Evolutionary conservation across 2,888 invertebrate genomes (phyloP).

Genomic region (Heliconius sara): DNA sequence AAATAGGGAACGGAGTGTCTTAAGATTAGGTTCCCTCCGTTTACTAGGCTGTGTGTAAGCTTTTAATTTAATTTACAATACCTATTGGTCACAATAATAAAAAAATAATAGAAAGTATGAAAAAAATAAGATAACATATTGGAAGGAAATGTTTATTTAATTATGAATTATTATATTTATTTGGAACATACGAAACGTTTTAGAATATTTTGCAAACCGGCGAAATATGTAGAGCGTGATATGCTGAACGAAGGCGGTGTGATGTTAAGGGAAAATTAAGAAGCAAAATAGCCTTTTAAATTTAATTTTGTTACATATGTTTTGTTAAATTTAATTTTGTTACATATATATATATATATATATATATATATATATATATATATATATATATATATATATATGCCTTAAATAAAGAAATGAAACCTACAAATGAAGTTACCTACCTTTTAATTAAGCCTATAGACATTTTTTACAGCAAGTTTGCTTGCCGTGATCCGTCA

Average conservation of each 20-base stretch:
- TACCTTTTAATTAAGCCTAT: background rate
- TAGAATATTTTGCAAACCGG: constrained; percentile 38
- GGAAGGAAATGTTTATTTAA: background rate
- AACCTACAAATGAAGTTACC: no score
- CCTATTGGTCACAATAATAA: no score
- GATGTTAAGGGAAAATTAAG: constrained; percentile 45
- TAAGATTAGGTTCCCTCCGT: no score
- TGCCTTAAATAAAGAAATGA: background rate
- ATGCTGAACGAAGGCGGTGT: constrained; percentile 46
- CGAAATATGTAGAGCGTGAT: constrained; percentile 50
- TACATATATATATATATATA: no score
- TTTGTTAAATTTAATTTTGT: no score
- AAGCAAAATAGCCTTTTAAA: constrained; percentile 32
- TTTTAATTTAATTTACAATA: no score
- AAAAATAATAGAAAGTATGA: no score
- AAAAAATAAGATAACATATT: no score
- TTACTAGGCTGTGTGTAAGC: no score
- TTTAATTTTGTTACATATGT: no score
- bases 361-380: no score
- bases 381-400: background rate
- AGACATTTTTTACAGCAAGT: constrained; percentile 10
- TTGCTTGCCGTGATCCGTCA: constrained; percentile 7
- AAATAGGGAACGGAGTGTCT: no score
- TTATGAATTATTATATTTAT: background rate
- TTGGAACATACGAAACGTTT: constrained; percentile 4